Conservation (phyloP, 2,797 vertebrate genomes). For the Hippopotamyrus pictus region DNA sequence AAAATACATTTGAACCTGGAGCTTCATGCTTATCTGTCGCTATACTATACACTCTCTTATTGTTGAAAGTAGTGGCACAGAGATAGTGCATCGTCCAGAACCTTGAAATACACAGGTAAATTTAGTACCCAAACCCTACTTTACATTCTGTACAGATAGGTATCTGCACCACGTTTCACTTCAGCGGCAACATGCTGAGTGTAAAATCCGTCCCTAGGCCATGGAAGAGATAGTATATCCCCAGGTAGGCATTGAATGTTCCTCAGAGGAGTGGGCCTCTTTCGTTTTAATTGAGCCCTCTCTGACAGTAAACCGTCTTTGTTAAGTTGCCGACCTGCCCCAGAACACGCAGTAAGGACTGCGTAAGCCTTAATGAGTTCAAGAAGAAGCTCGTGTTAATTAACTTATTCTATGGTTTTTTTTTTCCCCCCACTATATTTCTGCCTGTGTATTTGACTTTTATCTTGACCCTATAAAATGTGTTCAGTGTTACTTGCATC, state of each 20-base stretch:
- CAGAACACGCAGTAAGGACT: background rate
- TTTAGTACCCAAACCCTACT: background rate
- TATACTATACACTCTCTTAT: background rate
- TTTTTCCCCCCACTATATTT: background rate
- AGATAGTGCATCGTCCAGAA: background rate
- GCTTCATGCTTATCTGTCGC: background rate
- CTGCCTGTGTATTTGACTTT: background rate
- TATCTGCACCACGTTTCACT: background rate
- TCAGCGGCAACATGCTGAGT: background rate
- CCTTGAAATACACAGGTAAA: background rate
- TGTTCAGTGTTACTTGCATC: background rate
- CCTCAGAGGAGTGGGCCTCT: background rate
- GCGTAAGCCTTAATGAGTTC: constrained; percentile 23
- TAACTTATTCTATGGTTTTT: background rate
- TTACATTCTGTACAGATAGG: background rate
- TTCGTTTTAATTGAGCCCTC: background rate
- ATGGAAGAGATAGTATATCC: background rate
- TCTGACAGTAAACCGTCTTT: background rate
- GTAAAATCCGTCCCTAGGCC: background rate
- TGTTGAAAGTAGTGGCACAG: constrained; percentile 6
- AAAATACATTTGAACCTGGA: background rate
- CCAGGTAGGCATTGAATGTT: background rate
- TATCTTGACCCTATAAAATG: constrained; percentile 3
- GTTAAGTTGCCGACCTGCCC: background rate
- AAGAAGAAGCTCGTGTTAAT: constrained; percentile 13